Conservation (phyloP, 2,888 invertebrate genomes). For the Meta bourneti region DNA sequence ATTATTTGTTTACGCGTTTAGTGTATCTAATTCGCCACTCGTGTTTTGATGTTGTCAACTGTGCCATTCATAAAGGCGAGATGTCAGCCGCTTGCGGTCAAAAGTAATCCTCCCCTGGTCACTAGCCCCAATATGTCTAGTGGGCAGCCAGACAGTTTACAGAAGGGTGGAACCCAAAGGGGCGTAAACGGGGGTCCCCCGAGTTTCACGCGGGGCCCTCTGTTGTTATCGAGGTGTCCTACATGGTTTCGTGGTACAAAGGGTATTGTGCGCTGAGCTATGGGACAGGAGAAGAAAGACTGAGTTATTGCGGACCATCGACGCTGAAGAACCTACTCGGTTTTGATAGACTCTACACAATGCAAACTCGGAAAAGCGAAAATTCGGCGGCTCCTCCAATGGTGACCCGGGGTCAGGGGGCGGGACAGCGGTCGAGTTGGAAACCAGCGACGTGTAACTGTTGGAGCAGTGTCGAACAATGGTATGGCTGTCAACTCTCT, state of each 20-base stretch:
- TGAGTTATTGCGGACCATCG: conserved; percentile 73
- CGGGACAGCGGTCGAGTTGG: conserved; percentile 66
- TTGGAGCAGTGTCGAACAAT: conserved; percentile 51
- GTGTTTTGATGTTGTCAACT: conserved; percentile 31
- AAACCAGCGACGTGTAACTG: conserved; percentile 67
- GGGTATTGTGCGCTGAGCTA: conserved; percentile 57
- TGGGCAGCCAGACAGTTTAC: conserved; percentile 61
- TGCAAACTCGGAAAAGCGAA: conserved; percentile 50
- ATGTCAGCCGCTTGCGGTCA: not conserved
- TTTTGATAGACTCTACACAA: conserved; percentile 76
- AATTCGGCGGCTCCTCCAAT: conserved; percentile 61
- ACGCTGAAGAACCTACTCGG: conserved; percentile 66
- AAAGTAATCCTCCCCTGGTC: conserved; percentile 24
- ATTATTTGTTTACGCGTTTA: no score
- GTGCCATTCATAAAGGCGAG: conserved; percentile 6
- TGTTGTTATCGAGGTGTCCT: conserved; percentile 72
- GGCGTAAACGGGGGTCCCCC: conserved; percentile 25
- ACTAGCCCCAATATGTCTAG: conserved; percentile 41
- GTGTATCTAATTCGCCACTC: conserved; percentile 4
- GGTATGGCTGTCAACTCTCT: conserved; percentile 65
- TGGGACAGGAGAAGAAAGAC: conserved; percentile 64
- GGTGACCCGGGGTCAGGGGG: conserved; percentile 73
- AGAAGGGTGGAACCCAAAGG: conserved; percentile 52
- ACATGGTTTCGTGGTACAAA: conserved; percentile 69
- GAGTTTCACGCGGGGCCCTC: conserved; percentile 34